Evolutionary conservation across 92 coral and sea anemone genomes (phyloP), one percentile per base, ranked within the genome.

Genomic region (Phenganax subtilis): DNA sequence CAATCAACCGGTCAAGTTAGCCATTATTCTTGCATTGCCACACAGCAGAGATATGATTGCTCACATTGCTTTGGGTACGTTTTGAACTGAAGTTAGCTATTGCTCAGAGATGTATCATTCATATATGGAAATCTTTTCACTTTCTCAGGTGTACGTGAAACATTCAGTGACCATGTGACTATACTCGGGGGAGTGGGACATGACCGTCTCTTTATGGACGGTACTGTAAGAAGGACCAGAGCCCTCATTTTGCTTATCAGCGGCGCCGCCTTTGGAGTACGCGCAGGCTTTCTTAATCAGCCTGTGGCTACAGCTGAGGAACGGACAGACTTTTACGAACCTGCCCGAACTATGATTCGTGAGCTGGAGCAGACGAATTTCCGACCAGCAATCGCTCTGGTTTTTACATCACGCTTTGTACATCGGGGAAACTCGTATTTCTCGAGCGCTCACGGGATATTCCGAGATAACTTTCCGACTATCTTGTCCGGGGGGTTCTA

Each of bases 101-200:
- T 37, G 12, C 37, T 25, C 15, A 6, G 30, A n/a, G 80, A 51
- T 10, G 14, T 6, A 20, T 25, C 55, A 5, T 2, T 28, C n/a
- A 17, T 3, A 4, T 8, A 55, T 31, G 10, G 10, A 11, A 7
- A 10, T 28, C 17, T 6, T 75, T 47, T 78, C 29, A 53, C 17
- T 69, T 37, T 76, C 65, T 56, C 55, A 94, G 98, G 97, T 62
- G 89, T 94, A 57, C 93, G 98, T 31, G 89, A 85, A 25, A 92
- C 94, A 16, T 94, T 87, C 81, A 97, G 97, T 28, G 89, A 94
- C n/a, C 85, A 87, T 10, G 97, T 92, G 55, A 86, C 89, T 51
- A 82, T 94, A 54, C 82, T 94, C 15, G 98, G 97, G 11, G 97
- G 97, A 1, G 98, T 94, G 3, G 98, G 97, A 8, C 98, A 94